These are phyloP conservation scores for Rhagoletis zephyria DNA, from an alignment of 1,140 invertebrate species.

Conservation along the genomic window DNA sequence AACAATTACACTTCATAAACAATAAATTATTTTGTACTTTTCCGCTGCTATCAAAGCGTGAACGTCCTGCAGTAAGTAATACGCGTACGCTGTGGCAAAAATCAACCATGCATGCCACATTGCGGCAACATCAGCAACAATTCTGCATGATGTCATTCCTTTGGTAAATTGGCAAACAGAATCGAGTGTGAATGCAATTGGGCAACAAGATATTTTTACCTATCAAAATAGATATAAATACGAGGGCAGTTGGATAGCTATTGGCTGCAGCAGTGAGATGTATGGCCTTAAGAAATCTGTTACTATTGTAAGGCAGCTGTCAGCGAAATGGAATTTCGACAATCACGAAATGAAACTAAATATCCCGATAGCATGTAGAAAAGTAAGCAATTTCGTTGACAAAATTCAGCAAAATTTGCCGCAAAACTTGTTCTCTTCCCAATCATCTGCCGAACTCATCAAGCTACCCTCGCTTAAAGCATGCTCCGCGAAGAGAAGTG, in stretches of 20 bases:
- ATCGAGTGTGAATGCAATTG: not conserved
- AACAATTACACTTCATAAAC: conserved; percentile 41
- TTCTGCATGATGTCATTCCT: not conserved
- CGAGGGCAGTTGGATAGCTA: no score
- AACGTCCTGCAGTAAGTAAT: not conserved
- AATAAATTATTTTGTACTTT: conserved; percentile 51
- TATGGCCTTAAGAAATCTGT: no score
- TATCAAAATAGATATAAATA: no score
- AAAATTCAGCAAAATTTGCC: not conserved
- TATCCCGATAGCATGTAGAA: no score
- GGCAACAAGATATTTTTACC: not conserved
- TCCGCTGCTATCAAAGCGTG: not conserved
- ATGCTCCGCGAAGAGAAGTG: no score
- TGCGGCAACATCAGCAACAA: conserved; percentile 25
- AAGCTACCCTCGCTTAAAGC: not conserved
- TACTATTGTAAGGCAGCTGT: no score
- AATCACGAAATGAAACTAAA: no score
- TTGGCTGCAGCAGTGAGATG: no score
- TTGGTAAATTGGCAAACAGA: conserved; percentile 17
- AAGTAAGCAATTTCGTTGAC: no score
- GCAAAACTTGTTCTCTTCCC: not conserved
- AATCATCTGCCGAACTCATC: not conserved
- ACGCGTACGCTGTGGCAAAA: not conserved
- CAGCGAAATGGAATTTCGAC: no score
- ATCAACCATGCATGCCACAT: conserved; percentile 34